Conservation (phyloP, 2,888 invertebrate genomes). For the Phragmatobia fuliginosa region DNA sequence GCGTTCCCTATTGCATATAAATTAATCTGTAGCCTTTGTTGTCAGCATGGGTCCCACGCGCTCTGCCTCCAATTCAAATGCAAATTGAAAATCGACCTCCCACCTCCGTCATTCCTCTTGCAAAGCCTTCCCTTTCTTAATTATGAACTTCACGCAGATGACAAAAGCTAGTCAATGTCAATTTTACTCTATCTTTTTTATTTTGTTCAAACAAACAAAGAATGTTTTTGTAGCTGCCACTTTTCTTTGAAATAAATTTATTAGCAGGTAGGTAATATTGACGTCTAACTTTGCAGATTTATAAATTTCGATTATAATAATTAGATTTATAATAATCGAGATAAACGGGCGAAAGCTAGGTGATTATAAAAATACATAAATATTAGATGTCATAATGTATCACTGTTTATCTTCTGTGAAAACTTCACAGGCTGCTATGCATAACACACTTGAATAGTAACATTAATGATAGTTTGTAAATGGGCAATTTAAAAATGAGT, state of each 20-base stretch:
- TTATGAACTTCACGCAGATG: constrained; percentile 56
- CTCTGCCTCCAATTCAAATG: constrained; percentile 64
- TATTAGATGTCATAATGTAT: too few relatives aligned
- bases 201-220: constrained; percentile 30
- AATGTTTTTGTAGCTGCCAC: background rate
- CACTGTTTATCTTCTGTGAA: too few relatives aligned
- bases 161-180: constrained; percentile 55
- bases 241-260: constrained; percentile 7
- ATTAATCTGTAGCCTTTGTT: constrained; percentile 62
- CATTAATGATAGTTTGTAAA: too few relatives aligned
- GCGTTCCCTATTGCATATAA: constrained; percentile 57
- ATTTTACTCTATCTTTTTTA: constrained; percentile 51
- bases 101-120: constrained; percentile 52
- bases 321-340: too few relatives aligned
- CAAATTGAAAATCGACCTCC: constrained; percentile 68
- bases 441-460: too few relatives aligned
- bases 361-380: too few relatives aligned
- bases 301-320: too few relatives aligned
- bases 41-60: constrained; percentile 47
- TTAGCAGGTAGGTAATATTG: background rate
- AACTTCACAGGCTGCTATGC: too few relatives aligned
- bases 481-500: too few relatives aligned
- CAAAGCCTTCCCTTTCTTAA: constrained; percentile 55
- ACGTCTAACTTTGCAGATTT: constrained; percentile 1
- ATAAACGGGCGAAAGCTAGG: too few relatives aligned